phyloP scores from a whole-genome alignment of 2,888 invertebrate genomes.

The Phania funesta region DNA sequence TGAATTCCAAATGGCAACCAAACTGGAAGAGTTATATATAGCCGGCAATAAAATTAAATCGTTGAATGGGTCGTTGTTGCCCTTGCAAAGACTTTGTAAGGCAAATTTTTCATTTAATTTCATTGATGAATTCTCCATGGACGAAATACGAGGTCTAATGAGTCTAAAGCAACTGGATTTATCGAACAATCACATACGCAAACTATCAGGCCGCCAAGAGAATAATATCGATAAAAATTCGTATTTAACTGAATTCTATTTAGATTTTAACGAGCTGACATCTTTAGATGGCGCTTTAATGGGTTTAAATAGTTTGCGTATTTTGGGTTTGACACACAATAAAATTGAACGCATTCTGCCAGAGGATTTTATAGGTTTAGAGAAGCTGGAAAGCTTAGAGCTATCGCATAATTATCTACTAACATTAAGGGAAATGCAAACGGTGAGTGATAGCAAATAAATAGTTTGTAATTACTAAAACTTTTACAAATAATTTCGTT shows the following conservation, averaged over 20 bases:
- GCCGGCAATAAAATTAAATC: slow-evolving; percentile 87
- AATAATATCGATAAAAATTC: slow-evolving; percentile 90
- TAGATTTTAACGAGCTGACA: slow-evolving; percentile 88
- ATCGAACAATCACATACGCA: slow-evolving; percentile 87
- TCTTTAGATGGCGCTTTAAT: slow-evolving; percentile 88
- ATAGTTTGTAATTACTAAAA: not conserved
- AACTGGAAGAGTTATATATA: slow-evolving; percentile 86
- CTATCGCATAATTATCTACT: slow-evolving; percentile 88
- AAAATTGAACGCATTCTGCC: slow-evolving; percentile 87
- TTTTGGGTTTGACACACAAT: slow-evolving; percentile 88
- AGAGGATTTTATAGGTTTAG: slow-evolving; percentile 89
- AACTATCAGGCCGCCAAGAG: slow-evolving; percentile 85
- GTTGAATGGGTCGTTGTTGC: slow-evolving; percentile 87
- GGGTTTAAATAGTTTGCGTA: slow-evolving; percentile 87
- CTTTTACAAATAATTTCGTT: no score
- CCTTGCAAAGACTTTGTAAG: slow-evolving; percentile 84
- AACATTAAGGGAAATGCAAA: slow-evolving; percentile 90
- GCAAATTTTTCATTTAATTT: slow-evolving; percentile 89
- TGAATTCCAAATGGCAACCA: slow-evolving; percentile 87
- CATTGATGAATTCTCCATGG: slow-evolving; percentile 88
- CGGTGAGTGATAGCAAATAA: slow-evolving; percentile 82
- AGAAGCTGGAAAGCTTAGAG: slow-evolving; percentile 87
- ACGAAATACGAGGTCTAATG: slow-evolving; percentile 88
- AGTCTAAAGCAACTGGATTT: slow-evolving; percentile 87
- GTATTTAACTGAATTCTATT: slow-evolving; percentile 85